Percentiles rank a stretch among this genome's conserved stretches.
Conservation (phyloP, 2,888 invertebrate genomes). For the Scelioninae gen. 2 region DNA sequence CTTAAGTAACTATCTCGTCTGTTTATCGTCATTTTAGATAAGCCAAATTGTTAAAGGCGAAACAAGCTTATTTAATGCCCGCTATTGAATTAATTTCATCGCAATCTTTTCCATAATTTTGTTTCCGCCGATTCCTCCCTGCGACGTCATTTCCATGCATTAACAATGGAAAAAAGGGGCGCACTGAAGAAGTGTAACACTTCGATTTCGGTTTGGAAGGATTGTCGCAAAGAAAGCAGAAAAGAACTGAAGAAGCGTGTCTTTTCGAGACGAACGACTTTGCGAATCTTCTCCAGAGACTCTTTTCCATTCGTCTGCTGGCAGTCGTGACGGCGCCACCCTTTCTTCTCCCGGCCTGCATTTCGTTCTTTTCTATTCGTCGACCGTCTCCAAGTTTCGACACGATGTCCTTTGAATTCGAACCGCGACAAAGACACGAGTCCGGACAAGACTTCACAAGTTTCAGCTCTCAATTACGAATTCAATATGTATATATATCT, state of each 20-base stretch:
- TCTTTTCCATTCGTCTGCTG: conserved; percentile 47
- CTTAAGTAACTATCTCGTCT: conserved; percentile 69
- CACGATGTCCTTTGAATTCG: conserved; percentile 71
- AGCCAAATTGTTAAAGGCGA: conserved; percentile 39
- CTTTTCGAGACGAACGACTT: conserved; percentile 62
- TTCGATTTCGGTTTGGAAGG: conserved; percentile 54
- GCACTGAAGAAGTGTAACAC: conserved; percentile 46
- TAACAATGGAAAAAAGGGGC: conserved; percentile 30
- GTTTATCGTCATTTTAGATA: conserved; percentile 58
- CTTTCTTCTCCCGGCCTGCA: conserved; percentile 46
- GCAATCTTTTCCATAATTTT: background rate
- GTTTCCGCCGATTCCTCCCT: background rate
- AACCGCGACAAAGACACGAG: conserved; percentile 65
- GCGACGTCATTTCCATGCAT: conserved; percentile 35
- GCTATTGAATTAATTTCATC: conserved; percentile 7
- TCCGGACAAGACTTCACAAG: conserved; percentile 59
- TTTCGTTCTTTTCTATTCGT: conserved; percentile 58
- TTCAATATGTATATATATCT: conserved; percentile 55
- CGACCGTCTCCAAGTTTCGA: conserved; percentile 66
- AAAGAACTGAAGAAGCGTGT: conserved; percentile 59
- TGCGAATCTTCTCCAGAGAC: conserved; percentile 60
- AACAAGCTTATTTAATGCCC: conserved; percentile 39
- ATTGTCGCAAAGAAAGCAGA: conserved; percentile 58
- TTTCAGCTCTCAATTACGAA: conserved; percentile 59
- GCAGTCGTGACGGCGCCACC: conserved; percentile 61